phyloP scores from a whole-genome alignment of 2,113 vertebrate species.

The Panthera uncia region DNA sequence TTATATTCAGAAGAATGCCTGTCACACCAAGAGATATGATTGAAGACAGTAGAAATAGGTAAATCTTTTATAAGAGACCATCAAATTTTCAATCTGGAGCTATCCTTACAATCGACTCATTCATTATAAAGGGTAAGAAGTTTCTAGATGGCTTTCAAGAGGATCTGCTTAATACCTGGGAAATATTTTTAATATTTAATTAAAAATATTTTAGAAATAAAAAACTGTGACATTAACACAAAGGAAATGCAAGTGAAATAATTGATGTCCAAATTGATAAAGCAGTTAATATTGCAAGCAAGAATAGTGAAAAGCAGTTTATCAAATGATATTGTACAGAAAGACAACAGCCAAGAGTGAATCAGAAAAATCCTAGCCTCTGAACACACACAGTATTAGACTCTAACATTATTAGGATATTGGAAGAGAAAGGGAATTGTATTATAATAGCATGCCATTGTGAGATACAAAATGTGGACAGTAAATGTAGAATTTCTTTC shows the following conservation, averaged over 20 bases:
- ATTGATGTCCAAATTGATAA: not conserved
- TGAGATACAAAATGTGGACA: not conserved
- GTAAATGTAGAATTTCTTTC: not conserved
- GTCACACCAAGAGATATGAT: not conserved
- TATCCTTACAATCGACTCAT: not conserved
- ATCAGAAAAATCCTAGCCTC: not conserved
- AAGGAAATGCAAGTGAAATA: not conserved
- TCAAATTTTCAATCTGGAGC: not conserved
- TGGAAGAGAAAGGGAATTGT: not conserved
- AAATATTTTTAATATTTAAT: not conserved
- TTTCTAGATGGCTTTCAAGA: not conserved
- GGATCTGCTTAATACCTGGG: not conserved
- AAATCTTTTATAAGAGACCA: not conserved
- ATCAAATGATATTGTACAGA: not conserved
- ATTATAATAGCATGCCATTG: not conserved
- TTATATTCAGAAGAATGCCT: not conserved
- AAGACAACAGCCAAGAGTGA: not conserved
- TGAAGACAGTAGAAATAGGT: not conserved
- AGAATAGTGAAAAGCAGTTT: not conserved
- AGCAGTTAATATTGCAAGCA: slow-evolving; percentile 19
- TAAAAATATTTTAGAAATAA: not conserved
- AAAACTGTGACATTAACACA: not conserved
- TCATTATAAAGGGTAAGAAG: not conserved
- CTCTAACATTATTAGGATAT: not conserved
- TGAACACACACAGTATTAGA: not conserved